Conservation (phyloP, 2,797 vertebrate genomes). For the Huso huso region DNA sequence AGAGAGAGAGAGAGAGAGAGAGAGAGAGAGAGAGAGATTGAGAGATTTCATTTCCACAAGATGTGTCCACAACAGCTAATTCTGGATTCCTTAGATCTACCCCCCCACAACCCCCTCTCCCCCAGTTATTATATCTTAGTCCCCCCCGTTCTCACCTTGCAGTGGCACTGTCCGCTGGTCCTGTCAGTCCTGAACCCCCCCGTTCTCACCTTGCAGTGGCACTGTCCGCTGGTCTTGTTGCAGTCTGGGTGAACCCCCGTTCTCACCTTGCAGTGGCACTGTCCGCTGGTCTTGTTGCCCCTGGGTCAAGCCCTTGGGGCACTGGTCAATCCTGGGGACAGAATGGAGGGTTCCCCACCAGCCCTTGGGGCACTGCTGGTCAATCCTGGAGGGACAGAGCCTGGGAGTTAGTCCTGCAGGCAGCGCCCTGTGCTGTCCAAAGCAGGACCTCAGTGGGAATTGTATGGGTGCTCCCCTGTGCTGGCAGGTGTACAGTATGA, state of each 20-base stretch:
- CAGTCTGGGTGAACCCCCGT: no score
- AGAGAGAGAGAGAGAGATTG: constrained; percentile 13
- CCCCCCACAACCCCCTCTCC: no score
- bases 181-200: background rate
- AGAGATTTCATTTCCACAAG: background rate
- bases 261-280: constrained; percentile 90
- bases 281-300: constrained; percentile 94
- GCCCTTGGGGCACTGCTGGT: constrained; percentile 91
- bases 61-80: no score
- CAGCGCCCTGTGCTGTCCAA: no score
- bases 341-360: constrained; percentile 94
- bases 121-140: no score
- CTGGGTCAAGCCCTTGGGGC: constrained; percentile 93
- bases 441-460: no score
- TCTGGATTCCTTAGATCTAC: no score
- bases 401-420: background rate
- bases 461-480: no score
- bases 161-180: no score
- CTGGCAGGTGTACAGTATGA: no score
- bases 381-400: constrained; percentile 63
- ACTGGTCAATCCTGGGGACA: constrained; percentile 81
- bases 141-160: no score
- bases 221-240: background rate
- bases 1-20: constrained; percentile 16
- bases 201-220: background rate